Evolutionary conservation across 2,888 invertebrate genomes (phyloP).

Genomic region (Argyresthia albistria): DNA sequence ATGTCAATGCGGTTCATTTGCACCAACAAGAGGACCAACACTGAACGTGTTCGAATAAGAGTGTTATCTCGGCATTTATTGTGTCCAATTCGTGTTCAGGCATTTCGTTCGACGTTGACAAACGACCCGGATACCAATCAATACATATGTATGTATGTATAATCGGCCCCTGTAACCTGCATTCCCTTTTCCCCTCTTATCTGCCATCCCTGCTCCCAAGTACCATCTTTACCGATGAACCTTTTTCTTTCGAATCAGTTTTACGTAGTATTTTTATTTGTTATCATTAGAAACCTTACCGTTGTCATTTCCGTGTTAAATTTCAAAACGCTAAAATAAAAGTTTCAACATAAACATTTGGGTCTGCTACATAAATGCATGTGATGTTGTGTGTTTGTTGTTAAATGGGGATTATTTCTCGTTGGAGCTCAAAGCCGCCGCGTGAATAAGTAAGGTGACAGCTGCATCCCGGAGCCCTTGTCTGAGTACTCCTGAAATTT

Average conservation of each 20-base stretch:
- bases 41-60: no score
- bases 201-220: not conserved
- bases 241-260: no score
- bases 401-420: slow-evolving; percentile 5
- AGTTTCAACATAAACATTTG: not conserved
- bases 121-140: slow-evolving; percentile 55
- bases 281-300: not conserved
- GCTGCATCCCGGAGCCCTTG: slow-evolving; percentile 16
- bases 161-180: no score
- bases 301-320: not conserved
- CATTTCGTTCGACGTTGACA: slow-evolving; percentile 54
- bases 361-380: not conserved
- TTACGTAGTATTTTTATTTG: not conserved
- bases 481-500: slow-evolving; percentile 12
- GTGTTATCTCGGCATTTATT: slow-evolving; percentile 25
- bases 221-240: not conserved
- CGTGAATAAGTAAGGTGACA: slow-evolving; percentile 22
- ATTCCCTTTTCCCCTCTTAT: slow-evolving; percentile 17
- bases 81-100: slow-evolving; percentile 30
- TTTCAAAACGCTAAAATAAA: not conserved
- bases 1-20: no score
- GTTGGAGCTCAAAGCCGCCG: slow-evolving; percentile 7
- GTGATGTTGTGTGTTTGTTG: slow-evolving; percentile 22
- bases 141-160: slow-evolving; percentile 44
- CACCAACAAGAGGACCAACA: no score